Percentiles rank a stretch among this genome's conserved stretches.
phyloP scores from a whole-genome alignment of 2,888 invertebrate species.

The Sturmia bella region DNA sequence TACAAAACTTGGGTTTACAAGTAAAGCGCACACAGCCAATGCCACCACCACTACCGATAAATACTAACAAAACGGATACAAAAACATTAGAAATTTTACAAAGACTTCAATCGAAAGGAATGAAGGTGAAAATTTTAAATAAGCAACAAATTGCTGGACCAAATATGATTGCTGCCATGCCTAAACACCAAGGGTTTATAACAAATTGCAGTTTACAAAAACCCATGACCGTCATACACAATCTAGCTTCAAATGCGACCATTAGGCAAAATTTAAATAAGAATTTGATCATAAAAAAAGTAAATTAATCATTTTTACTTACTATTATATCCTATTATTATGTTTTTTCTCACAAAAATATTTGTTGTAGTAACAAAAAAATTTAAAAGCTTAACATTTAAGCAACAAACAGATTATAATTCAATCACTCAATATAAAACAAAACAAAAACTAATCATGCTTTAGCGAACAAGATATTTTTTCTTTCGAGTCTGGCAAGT shows the following conservation, averaged over 20 bases:
- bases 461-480: no score
- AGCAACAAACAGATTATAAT: constrained; percentile 59
- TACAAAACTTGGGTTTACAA: constrained; percentile 77
- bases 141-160: constrained; percentile 37
- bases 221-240: constrained; percentile 22
- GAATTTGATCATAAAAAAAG: constrained; percentile 68
- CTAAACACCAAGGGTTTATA: background rate
- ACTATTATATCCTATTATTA: constrained; percentile 24
- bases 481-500: constrained; percentile 36
- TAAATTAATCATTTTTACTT: constrained; percentile 61
- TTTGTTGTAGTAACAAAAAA: constrained; percentile 10
- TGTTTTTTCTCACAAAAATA: constrained; percentile 41
- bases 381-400: constrained; percentile 53
- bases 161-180: constrained; percentile 2
- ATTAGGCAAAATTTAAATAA: constrained; percentile 54
- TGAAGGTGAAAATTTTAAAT: constrained; percentile 71
- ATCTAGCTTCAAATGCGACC: constrained; percentile 33
- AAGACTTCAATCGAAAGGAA: constrained; percentile 78
- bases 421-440: constrained; percentile 35
- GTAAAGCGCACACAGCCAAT: constrained; percentile 73
- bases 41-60: constrained; percentile 32
- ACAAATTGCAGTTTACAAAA: constrained; percentile 36
- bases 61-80: constrained; percentile 52
- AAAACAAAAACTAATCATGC: constrained; percentile 58
- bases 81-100: constrained; percentile 73